phyloP scores from a whole-genome alignment of 1,140 invertebrate genomes.

The Melitaea cinxia region DNA sequence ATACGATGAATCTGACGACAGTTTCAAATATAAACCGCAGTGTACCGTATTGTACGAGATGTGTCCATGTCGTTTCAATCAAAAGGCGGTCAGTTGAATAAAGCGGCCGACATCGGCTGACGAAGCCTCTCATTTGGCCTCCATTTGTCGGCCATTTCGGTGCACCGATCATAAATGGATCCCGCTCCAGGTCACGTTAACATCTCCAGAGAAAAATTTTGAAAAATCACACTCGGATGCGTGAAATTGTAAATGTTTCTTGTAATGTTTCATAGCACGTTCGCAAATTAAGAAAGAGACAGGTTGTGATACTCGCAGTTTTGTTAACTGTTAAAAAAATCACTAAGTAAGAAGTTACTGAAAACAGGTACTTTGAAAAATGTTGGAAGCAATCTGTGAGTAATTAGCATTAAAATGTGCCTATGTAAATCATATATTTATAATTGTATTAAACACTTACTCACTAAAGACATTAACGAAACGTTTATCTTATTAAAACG shows the following conservation, averaged over 20 bases:
- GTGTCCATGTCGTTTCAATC: constrained; percentile 32
- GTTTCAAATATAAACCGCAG: constrained; percentile 19
- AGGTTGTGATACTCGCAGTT: no score
- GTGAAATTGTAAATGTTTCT: constrained; percentile 62
- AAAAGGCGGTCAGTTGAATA: constrained; percentile 59
- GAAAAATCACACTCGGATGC: constrained; percentile 77
- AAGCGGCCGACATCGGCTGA: constrained; percentile 64
- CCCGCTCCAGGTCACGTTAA: constrained; percentile 76
- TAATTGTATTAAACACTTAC: not conserved
- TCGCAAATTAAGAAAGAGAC: constrained; percentile 1
- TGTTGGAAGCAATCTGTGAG: no score
- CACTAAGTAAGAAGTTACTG: no score
- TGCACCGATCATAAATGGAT: constrained; percentile 79
- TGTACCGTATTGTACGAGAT: constrained; percentile 37
- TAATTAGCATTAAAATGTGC: no score
- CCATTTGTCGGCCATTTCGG: constrained; percentile 81
- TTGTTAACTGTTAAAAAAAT: no score
- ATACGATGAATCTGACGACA: not conserved
- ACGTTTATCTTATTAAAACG: constrained; percentile 17
- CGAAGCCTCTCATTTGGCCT: constrained; percentile 80
- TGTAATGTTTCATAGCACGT: no score
- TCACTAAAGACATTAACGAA: constrained; percentile 29
- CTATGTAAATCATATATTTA: no score
- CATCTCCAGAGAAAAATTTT: constrained; percentile 57
- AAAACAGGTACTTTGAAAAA: no score